A percentile compares a stretch with the other conserved stretches of the same genome.
These are phyloP conservation scores for Gymnocephalus cernua DNA, from an alignment of 2,113 vertebrate species.

Conservation along the genomic window DNA sequence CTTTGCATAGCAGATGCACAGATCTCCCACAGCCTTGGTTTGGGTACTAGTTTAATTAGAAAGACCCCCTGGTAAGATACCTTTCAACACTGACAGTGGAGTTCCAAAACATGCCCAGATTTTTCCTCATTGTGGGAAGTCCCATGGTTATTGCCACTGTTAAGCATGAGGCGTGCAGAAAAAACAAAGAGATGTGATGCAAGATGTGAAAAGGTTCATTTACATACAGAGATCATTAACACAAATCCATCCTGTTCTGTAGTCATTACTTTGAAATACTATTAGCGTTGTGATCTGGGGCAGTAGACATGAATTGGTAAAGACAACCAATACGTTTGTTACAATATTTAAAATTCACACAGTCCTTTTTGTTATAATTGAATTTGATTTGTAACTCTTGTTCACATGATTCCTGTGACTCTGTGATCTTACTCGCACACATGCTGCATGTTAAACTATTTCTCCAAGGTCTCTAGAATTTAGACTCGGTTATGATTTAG, in stretches of 20 bases:
- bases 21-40: constrained; percentile 66
- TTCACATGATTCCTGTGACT: not conserved
- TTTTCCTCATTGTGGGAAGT: constrained; percentile 61
- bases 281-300: constrained; percentile 37
- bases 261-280: constrained; percentile 56
- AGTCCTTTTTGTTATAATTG: not conserved
- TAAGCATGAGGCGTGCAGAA: constrained; percentile 49
- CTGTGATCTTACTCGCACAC: not conserved
- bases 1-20: constrained; percentile 74
- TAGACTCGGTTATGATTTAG: not conserved
- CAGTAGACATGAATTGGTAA: constrained; percentile 4
- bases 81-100: constrained; percentile 73
- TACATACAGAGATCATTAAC: constrained; percentile 71
- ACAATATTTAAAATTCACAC: constrained; percentile 9
- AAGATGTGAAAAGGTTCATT: constrained; percentile 67
- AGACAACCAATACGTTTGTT: constrained; percentile 23
- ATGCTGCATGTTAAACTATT: not conserved
- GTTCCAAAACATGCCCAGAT: constrained; percentile 69
- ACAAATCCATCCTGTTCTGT: constrained; percentile 42
- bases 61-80: constrained; percentile 77
- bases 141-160: constrained; percentile 71
- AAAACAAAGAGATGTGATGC: constrained; percentile 63
- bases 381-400: constrained; percentile 2
- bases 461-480: not conserved
- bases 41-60: constrained; percentile 84